Conservation (phyloP, 2,797 vertebrate species). For the Silurus lanzhouensis region DNA sequence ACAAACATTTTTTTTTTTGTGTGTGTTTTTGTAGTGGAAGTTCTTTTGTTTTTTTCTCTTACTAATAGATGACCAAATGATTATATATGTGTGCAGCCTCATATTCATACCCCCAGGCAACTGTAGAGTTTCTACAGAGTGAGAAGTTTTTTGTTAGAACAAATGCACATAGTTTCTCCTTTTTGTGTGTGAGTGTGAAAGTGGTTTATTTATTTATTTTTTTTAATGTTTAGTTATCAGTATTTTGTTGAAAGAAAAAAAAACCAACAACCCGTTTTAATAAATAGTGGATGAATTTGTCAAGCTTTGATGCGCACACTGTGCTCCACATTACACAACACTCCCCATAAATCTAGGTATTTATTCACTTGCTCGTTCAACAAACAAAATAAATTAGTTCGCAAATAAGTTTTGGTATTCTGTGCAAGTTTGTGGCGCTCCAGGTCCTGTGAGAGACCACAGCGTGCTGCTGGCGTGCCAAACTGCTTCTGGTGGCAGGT, state of each 20-base stretch:
- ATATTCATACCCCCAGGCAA: not conserved
- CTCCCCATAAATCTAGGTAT: not conserved
- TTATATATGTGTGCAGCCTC: not conserved
- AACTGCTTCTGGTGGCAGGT: conserved; percentile 33
- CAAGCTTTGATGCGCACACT: not conserved
- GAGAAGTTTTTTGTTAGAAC: not conserved
- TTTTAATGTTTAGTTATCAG: too few relatives aligned
- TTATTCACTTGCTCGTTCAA: not conserved
- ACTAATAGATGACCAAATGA: not conserved
- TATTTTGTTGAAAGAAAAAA: too few relatives aligned
- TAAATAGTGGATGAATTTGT: not conserved
- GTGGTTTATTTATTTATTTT: not conserved
- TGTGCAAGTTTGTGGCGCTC: not conserved
- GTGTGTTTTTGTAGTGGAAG: not conserved
- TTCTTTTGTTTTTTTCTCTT: not conserved
- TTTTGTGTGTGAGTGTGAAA: not conserved
- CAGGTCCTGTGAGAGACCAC: not conserved
- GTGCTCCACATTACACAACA: too few relatives aligned
- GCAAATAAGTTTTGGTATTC: not conserved
- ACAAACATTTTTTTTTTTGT: not conserved
- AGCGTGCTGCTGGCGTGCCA: not conserved
- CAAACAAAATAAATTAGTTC: not conserved
- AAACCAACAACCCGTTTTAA: not conserved
- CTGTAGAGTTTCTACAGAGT: not conserved
- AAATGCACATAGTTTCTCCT: not conserved